Evolutionary conservation across 1,140 invertebrate species (phyloP), one percentile per base, ranked within the genome.

Genomic region (Drosophila quadrilineata): DNA sequence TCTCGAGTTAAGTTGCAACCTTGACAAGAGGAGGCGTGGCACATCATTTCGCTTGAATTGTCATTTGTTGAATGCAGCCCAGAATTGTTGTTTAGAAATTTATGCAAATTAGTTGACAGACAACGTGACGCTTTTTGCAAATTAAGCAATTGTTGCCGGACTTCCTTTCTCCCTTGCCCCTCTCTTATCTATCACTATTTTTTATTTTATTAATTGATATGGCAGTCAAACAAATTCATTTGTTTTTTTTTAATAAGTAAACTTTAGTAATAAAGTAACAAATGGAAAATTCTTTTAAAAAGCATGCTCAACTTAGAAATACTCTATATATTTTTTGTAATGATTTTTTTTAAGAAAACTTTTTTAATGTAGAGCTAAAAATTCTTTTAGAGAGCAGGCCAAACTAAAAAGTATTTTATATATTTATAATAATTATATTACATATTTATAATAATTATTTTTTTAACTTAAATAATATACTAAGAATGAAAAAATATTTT

Each of bases 151-250:
- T 40, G 26, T n/a, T n/a, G n/a, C n/a, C n/a, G n/a, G n/a, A n/a
- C n/a, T n/a, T n/a, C n/a, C n/a, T n/a, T n/a, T n/a, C n/a, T n/a
- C n/a, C n/a, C n/a, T n/a, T n/a, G n/a, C n/a, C 2, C 14, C 19
- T n/a, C 24, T 22, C 12, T 21, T n/a, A 10, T 3, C 24, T 53
- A n/a, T n/a, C 6, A 56, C 10, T 45, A 24, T 28, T 33, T 48
- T 33, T 19, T 36, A 38, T 26, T n/a, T 17, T 52, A 40, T 22
- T 82, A 72, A 80, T 82, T 82, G 69, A 40, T 58, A 49, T 65
- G 69, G 48, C 71, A 72, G 68, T 69, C 56, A 28, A 45, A 16
- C 14, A 45, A 45, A 45, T 45, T 45, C 22, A 45, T 45, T 45
- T 45, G 41, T 28, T 45, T 45, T 45, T 45, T 24, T n/a, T n/a